A percentile compares a stretch with the other conserved stretches of the same genome.
These are phyloP conservation scores for Drosophila yakuba DNA, from an alignment of 1,140 invertebrate genomes.

Conservation along the genomic window DNA sequence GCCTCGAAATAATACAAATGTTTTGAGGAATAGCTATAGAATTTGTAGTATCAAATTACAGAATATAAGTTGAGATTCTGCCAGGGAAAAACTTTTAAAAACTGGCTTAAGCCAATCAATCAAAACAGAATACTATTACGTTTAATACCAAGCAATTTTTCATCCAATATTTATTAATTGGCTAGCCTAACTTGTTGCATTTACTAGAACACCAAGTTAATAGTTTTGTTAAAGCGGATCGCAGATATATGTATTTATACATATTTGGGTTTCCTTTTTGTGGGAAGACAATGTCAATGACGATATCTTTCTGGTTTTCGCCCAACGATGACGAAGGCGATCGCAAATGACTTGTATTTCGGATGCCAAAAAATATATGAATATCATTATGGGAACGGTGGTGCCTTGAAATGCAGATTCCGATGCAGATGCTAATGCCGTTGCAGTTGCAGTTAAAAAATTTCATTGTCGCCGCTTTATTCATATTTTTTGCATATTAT, in stretches of 20 bases:
- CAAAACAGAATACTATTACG: no score
- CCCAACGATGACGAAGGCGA: neutral
- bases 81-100: no score
- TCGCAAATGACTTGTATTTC: slow-evolving; percentile 13
- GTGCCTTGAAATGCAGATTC: slow-evolving; percentile 28
- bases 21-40: neutral
- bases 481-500: slow-evolving; percentile 1
- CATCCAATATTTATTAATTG: no score
- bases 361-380: slow-evolving; percentile 19
- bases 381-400: slow-evolving; percentile 32
- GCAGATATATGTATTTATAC: no score
- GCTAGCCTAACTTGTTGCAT: no score
- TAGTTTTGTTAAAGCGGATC: neutral
- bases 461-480: slow-evolving; percentile 27
- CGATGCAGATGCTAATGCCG: slow-evolving; percentile 15
- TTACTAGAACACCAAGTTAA: no score
- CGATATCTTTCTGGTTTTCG: slow-evolving; percentile 1
- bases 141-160: no score
- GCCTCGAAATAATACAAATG: neutral
- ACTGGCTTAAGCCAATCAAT: no score
- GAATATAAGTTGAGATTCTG: no score
- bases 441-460: slow-evolving; percentile 43
- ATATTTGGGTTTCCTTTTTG: neutral
- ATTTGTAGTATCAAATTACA: no score
- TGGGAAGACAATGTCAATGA: slow-evolving; percentile 15